phyloP scores from a whole-genome alignment of 2,888 invertebrate genomes.

The Xanthorhoe designata region DNA sequence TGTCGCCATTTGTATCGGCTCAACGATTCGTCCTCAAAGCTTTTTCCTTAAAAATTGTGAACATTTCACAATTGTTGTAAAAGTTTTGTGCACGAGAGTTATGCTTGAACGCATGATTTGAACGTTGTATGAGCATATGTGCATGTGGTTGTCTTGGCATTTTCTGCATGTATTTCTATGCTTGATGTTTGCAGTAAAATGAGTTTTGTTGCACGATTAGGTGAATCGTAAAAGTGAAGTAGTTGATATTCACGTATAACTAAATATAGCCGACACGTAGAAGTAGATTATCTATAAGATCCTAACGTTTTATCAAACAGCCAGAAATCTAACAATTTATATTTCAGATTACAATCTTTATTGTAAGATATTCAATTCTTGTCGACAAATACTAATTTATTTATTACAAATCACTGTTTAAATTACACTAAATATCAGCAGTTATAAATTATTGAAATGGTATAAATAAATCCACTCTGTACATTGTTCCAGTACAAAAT shows the following conservation, averaged over 20 bases:
- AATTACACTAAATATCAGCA: constrained; percentile 5
- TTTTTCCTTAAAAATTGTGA: constrained; percentile 29
- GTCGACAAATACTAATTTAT: constrained; percentile 17
- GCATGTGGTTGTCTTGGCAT: constrained; percentile 38
- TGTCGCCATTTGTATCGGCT: background rate
- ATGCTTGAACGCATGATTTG: constrained; percentile 37
- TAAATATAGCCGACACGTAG: constrained; percentile 24
- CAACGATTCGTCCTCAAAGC: background rate
- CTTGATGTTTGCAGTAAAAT: constrained; percentile 20
- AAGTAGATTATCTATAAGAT: constrained; percentile 24
- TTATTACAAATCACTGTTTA: constrained; percentile 15
- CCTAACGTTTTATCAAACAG: constrained; percentile 9
- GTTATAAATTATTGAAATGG: constrained; percentile 4
- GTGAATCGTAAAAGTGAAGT: constrained; percentile 5
- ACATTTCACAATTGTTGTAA: background rate
- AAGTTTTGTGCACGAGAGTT: constrained; percentile 18
- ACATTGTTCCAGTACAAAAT: constrained; percentile 30
- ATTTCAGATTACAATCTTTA: constrained; percentile 19
- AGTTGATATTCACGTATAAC: constrained; percentile 10
- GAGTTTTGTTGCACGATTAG: constrained; percentile 9
- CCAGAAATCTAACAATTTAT: constrained; percentile 26
- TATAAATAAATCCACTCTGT: constrained; percentile 5
- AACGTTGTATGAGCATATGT: constrained; percentile 28
- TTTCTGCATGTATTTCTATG: constrained; percentile 39
- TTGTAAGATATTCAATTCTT: constrained; percentile 14